Conservation (phyloP, 2,113 vertebrate genomes). For the Petaurus breviceps region DNA sequence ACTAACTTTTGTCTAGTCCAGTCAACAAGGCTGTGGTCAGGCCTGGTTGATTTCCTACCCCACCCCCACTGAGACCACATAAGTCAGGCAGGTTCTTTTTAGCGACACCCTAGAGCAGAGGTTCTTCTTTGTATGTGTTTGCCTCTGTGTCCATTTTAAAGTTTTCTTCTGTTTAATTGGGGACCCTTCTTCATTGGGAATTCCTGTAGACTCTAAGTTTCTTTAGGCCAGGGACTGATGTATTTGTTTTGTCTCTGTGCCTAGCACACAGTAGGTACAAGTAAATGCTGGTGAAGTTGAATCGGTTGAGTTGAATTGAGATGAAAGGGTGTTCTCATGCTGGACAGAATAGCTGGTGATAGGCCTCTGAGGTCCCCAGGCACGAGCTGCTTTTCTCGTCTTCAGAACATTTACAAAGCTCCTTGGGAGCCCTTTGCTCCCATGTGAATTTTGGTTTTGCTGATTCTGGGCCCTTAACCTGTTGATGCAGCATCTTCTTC, state of each 20-base stretch:
- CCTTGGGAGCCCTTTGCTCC: constrained; percentile 76
- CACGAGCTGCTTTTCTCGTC: constrained; percentile 79
- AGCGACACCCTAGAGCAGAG: background rate
- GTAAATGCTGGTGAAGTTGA: background rate
- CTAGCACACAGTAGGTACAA: background rate
- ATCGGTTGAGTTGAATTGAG: background rate
- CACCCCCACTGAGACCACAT: background rate
- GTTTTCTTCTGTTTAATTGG: constrained; percentile 16
- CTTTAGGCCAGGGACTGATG: background rate
- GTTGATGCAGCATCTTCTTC: constrained; percentile 79
- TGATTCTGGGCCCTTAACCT: constrained; percentile 75
- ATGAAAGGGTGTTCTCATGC: constrained; percentile 60
- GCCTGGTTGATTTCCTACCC: background rate
- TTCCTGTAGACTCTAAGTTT: background rate
- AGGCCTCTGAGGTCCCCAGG: constrained; percentile 50
- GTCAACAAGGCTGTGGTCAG: background rate
- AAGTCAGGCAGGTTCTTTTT: no score
- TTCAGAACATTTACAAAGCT: constrained; percentile 53
- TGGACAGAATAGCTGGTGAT: background rate
- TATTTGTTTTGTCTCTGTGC: background rate
- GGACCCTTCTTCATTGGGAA: background rate
- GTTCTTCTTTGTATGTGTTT: background rate
- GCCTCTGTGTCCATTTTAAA: background rate
- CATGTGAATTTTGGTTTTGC: constrained; percentile 75
- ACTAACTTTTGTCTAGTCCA: background rate